These are phyloP conservation scores for Ophion obscuratus DNA, from an alignment of 2,888 invertebrate genomes.

Conservation along the genomic window DNA sequence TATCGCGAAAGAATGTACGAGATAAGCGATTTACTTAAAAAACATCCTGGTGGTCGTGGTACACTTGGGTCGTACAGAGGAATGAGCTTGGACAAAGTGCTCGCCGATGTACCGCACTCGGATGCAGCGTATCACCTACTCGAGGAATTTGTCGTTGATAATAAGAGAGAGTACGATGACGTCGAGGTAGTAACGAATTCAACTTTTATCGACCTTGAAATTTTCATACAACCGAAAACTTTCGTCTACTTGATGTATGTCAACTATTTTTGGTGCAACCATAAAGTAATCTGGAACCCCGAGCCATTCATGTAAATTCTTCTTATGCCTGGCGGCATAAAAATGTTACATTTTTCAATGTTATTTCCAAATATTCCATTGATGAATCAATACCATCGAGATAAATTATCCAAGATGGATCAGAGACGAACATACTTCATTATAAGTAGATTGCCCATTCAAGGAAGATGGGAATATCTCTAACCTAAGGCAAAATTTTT, in stretches of 20 bases:
- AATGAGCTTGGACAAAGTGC: slow-evolving; percentile 85
- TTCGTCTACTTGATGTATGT: neutral
- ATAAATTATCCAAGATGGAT: too few species aligned
- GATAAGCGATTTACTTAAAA: slow-evolving; percentile 87
- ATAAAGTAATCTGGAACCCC: too few species aligned
- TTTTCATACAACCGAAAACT: neutral
- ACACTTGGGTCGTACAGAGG: slow-evolving; percentile 87
- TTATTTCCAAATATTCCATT: too few species aligned
- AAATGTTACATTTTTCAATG: too few species aligned
- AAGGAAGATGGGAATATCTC: too few species aligned
- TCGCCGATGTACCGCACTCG: slow-evolving; percentile 87
- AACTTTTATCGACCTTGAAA: neutral
- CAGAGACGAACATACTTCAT: too few species aligned
- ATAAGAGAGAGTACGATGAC: slow-evolving; percentile 73
- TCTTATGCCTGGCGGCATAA: too few species aligned
- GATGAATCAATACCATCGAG: too few species aligned
- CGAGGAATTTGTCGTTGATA: slow-evolving; percentile 86
- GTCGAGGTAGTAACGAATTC: slow-evolving; percentile 73
- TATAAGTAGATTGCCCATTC: too few species aligned
- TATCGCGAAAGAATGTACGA: slow-evolving; percentile 86
- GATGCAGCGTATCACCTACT: slow-evolving; percentile 88
- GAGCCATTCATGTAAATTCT: too few species aligned
- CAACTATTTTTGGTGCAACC: too few species aligned
- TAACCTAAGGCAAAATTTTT: too few species aligned
- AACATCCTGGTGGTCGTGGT: slow-evolving; percentile 91